These are phyloP conservation scores for Cepaea nemoralis DNA, from an alignment of 1,140 invertebrate genomes.

Conservation along the genomic window DNA sequence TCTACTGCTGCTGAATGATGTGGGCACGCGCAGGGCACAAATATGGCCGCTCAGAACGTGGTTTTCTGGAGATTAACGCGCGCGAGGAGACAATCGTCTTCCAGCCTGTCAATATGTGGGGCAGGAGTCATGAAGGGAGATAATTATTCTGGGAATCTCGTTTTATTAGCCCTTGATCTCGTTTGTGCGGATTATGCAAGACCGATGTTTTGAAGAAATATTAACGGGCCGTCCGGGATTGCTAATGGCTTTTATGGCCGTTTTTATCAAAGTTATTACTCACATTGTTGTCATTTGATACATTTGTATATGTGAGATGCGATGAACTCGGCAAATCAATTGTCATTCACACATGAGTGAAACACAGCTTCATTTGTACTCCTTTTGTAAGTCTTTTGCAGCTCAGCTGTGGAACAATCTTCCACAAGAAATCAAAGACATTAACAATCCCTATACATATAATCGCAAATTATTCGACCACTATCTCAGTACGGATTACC, in stretches of 20 bases:
- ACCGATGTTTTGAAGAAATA: slow-evolving; percentile 21
- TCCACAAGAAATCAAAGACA: no score
- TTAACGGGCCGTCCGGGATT: slow-evolving; percentile 12
- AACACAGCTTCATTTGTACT: no score
- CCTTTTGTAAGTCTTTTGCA: no score
- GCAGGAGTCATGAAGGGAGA: slow-evolving; percentile 5
- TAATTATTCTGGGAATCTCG: slow-evolving; percentile 22
- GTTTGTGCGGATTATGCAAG: slow-evolving; percentile 27
- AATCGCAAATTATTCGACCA: no score
- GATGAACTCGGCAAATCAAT: no score
- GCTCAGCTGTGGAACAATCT: no score
- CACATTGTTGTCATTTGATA: background rate
- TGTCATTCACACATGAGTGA: no score
- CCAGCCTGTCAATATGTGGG: background rate
- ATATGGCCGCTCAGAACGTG: slow-evolving; percentile 16
- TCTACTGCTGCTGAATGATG: background rate
- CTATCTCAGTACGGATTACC: no score
- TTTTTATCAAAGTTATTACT: background rate
- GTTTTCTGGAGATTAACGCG: slow-evolving; percentile 16
- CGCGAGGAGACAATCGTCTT: slow-evolving; percentile 5
- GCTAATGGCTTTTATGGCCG: slow-evolving; percentile 10
- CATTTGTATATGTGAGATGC: background rate
- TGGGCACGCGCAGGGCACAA: background rate
- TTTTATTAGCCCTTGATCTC: slow-evolving; percentile 27
- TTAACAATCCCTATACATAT: no score